Evolutionary conservation across 2,888 invertebrate genomes (phyloP), one percentile per base, ranked within the genome.

Genomic region (Euclidia mi): DNA sequence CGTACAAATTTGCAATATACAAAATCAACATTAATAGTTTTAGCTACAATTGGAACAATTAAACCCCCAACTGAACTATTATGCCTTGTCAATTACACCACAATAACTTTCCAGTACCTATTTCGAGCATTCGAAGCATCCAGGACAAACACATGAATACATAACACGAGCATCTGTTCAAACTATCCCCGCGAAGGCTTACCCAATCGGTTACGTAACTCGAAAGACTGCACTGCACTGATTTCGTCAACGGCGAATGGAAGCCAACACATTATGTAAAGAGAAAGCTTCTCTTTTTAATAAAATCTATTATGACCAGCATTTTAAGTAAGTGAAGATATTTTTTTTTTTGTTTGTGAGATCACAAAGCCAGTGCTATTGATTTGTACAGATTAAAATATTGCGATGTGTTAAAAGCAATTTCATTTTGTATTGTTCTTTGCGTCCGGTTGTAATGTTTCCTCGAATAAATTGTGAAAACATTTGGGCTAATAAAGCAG

Each of bases 191-290:
- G 71, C 74, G 78, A 79, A 66, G 76, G 75, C 81, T 87, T 87
- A 79, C 83, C 56, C 81, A 89, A 88, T 64, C 56, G 51, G 57
- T 89, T 89, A 78, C 82, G 82, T 84, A 88, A 89, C 65, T 49
- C 70, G 74, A 82, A 84, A 85, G 81, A 75, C 74, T 80, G 78
- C 78, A 69, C 65, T 91, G 90, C 85, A 91, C 91, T 89, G 89
- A 89, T 91, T 91, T 91, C 91, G 90, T 91, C 90, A 90, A 90
- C 84, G 66, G 65, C 81, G 76, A 82, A 79, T 82, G 79, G 78
- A 84, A 80, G 80, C 78, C 79, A 78, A 78, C 76, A 73, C 78
- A 82, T 91, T 90, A 90, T 87, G 87, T 88, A 91, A 92, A 84
- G 90, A 88, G 91, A 91, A 91, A 91, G 90, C 82, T 82, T 67